phyloP scores from a whole-genome alignment of 2,888 invertebrate genomes.

The Crioceris asparagi region DNA sequence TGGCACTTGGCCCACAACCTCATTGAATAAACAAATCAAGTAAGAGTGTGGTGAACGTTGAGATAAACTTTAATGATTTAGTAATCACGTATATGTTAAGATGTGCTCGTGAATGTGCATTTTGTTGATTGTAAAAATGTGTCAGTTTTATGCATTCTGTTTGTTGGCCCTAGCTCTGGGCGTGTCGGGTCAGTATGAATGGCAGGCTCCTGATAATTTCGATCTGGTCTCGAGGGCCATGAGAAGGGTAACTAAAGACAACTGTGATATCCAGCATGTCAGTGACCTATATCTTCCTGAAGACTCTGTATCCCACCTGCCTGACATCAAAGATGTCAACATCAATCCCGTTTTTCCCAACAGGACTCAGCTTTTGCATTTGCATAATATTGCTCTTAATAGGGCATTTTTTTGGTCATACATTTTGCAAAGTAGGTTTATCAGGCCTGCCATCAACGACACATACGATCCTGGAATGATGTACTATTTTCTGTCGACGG shows the following conservation, averaged over 20 bases:
- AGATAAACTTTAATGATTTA: too few species aligned
- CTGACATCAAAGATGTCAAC: constrained; percentile 87
- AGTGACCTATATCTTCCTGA: constrained; percentile 74
- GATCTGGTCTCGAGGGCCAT: constrained; percentile 78
- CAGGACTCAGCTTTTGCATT: constrained; percentile 81
- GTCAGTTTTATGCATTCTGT: constrained; percentile 4
- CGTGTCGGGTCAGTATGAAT: constrained; percentile 75
- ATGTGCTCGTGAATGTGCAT: neutral
- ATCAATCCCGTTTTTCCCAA: constrained; percentile 92
- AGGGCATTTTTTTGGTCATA: constrained; percentile 95
- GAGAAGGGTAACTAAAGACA: constrained; percentile 73
- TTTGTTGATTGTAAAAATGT: neutral
- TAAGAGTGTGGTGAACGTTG: too few species aligned
- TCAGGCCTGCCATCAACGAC: constrained; percentile 80
- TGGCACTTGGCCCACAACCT: too few species aligned
- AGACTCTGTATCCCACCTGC: constrained; percentile 81
- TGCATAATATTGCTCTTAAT: constrained; percentile 94
- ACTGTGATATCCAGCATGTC: constrained; percentile 80
- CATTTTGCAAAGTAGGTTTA: constrained; percentile 80
- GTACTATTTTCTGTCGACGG: constrained; percentile 91
- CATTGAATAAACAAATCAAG: too few species aligned
- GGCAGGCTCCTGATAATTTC: constrained; percentile 83
- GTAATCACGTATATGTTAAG: too few species aligned
- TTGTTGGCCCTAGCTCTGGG: constrained; percentile 27
- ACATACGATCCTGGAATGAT: constrained; percentile 96